Percentiles rank a stretch among this genome's conserved stretches.
Conservation (phyloP, 1,140 invertebrate genomes). For the Drosophila setifemur region DNA sequence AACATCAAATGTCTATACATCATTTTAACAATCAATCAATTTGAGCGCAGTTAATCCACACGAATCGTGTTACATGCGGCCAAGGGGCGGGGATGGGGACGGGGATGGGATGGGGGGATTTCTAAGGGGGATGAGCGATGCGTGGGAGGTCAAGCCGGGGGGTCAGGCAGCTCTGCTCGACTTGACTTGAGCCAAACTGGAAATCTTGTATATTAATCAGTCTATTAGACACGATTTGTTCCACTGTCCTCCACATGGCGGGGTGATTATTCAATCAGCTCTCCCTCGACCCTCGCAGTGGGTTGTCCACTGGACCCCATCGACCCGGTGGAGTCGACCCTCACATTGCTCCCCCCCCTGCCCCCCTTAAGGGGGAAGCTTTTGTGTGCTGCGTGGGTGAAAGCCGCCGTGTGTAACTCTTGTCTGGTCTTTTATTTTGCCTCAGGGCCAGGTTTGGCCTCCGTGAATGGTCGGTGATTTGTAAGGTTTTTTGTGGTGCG, state of each 20-base stretch:
- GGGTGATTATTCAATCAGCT: slow-evolving; percentile 74
- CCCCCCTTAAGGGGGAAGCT: background rate
- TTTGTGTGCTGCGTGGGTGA: slow-evolving; percentile 13
- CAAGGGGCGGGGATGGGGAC: background rate
- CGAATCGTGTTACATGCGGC: slow-evolving; percentile 74
- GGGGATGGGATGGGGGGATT: background rate
- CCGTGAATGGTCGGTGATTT: slow-evolving; percentile 1
- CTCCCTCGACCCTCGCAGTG: slow-evolving; percentile 35
- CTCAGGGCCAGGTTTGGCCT: slow-evolving; percentile 3
- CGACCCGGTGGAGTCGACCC: slow-evolving; percentile 9
- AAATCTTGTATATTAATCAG: slow-evolving; percentile 79
- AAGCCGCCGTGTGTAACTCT: slow-evolving; percentile 26
- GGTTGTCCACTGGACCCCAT: slow-evolving; percentile 42
- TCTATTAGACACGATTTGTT: slow-evolving; percentile 79
- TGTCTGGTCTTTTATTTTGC: slow-evolving; percentile 30
- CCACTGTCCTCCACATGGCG: slow-evolving; percentile 50
- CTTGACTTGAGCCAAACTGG: slow-evolving; percentile 60
- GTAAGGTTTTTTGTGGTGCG: background rate
- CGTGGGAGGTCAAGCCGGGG: background rate
- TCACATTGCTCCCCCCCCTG: background rate
- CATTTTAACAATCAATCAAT: slow-evolving; percentile 79
- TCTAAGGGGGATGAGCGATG: slow-evolving; percentile 2
- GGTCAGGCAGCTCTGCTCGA: slow-evolving; percentile 33
- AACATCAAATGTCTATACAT: slow-evolving; percentile 72
- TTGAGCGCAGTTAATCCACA: slow-evolving; percentile 76